phyloP scores from a whole-genome alignment of 2,888 invertebrate genomes.

The Drosophila bunnanda region DNA sequence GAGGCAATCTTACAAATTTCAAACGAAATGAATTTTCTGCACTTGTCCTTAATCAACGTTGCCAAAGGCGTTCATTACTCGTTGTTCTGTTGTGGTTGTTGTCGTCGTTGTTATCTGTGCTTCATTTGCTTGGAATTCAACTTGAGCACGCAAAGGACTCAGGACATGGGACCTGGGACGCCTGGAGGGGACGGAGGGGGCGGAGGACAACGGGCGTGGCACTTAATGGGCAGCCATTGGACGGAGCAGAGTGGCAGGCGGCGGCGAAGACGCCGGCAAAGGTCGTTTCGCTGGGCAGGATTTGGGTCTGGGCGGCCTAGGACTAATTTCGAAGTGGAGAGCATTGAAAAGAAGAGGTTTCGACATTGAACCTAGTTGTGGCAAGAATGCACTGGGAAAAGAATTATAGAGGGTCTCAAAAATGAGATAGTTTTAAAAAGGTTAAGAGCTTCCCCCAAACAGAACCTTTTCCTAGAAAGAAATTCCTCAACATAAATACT shows the following conservation, averaged over 20 bases:
- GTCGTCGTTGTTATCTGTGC: conserved; percentile 64
- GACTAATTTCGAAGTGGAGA: conserved; percentile 24
- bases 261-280: conserved; percentile 32
- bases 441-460: neutral
- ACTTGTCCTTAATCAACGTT: conserved; percentile 72
- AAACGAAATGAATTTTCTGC: conserved; percentile 57
- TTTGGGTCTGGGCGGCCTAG: neutral
- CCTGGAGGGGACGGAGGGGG: neutral
- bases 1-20: conserved; percentile 53
- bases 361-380: conserved; percentile 59
- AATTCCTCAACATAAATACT: neutral
- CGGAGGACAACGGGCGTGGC: conserved; percentile 55
- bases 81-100: conserved; percentile 28
- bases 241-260: conserved; percentile 26
- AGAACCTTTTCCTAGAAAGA: neutral
- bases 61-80: conserved; percentile 58
- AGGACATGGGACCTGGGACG: conserved; percentile 29
- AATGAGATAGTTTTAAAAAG: too few species aligned
- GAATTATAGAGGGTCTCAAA: neutral
- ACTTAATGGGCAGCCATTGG: conserved; percentile 60
- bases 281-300: conserved; percentile 11
- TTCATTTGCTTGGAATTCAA: conserved; percentile 74
- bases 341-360: conserved; percentile 22
- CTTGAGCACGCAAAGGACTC: conserved; percentile 71
- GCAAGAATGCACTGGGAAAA: neutral